phyloP scores from a whole-genome alignment of 1,140 invertebrate species.

The Conus ventricosus region DNA sequence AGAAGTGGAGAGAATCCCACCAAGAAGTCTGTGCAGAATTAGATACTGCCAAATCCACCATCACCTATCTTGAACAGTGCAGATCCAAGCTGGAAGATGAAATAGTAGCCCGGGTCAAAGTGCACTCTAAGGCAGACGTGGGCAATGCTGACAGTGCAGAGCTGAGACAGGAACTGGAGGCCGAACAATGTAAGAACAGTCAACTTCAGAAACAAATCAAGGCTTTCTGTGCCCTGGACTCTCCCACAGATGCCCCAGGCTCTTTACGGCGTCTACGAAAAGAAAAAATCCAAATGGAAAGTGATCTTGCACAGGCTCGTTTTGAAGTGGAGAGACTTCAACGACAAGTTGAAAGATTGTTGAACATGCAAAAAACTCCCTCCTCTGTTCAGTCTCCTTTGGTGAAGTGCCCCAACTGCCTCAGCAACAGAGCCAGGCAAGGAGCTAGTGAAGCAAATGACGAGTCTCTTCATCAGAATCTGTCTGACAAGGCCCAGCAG shows the following conservation, averaged over 20 bases:
- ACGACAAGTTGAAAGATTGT: constrained; percentile 33
- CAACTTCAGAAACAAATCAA: constrained; percentile 25
- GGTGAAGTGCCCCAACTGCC: not conserved
- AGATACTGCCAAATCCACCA: not conserved
- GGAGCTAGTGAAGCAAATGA: not conserved
- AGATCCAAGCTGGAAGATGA: not conserved
- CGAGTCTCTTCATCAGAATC: not conserved
- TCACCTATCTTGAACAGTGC: not conserved
- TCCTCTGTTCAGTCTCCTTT: not conserved
- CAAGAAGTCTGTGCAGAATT: not conserved
- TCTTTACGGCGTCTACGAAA: constrained; percentile 47
- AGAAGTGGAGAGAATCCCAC: constrained; percentile 1
- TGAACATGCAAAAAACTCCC: constrained; percentile 1
- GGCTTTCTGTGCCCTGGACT: constrained; percentile 26
- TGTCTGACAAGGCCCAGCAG: not conserved
- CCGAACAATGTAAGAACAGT: constrained; percentile 22
- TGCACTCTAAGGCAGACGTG: not conserved
- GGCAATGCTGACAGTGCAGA: not conserved
- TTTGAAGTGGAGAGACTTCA: constrained; percentile 44
- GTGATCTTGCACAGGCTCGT: constrained; percentile 44
- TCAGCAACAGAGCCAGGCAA: not conserved
- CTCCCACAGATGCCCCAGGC: constrained; percentile 20
- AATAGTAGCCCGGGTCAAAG: not conserved
- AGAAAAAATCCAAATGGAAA: constrained; percentile 54
- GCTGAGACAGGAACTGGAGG: constrained; percentile 21